Evolutionary conservation across 1,140 invertebrate genomes (phyloP), one percentile per base, ranked within the genome.

Genomic region (Oryzaephilus surinamensis): DNA sequence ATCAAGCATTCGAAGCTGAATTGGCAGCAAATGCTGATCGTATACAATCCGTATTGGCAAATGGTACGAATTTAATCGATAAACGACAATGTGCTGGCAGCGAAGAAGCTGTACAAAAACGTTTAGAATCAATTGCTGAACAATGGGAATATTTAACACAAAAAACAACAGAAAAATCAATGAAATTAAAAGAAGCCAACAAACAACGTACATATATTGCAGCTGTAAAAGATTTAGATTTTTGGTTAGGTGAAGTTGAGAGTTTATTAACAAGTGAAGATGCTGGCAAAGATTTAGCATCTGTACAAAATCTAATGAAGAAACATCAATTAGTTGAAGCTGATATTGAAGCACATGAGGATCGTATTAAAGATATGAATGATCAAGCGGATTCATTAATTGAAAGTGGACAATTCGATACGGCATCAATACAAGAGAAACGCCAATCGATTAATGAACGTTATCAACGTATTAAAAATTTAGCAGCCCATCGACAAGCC

Each of bases 241-340:
- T 99, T 67, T 99, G 97, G 97, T 77, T 99, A 17, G 95, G 93
- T 46, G 96, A 99, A 76, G 91, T 97, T 29, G 96, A 99, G 61
- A 94, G 91, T 65, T 72, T 99, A 26, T 65, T 99, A 46, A 94
- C 90, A 18, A 91, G 88, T 28, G 95, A 99, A 61, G 96, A 99
- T 69, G 87, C 91, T 46, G 95, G 96, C 30, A 98, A 98, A 64
- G 97, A 99, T 71, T 70, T 99, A 32, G 89, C 92, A 0, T 96
- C 93, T 0, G 95, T 99, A n/a, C 94, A 99, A 68, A 97, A 99
- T 68, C 68, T 99, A 21, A 88, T 96, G 73, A 99, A 99, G 72
- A 99, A 99, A 62, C 96, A 99, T 65, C 92, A 97, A 60, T 70
- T 99, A 16, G 86, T 99, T 10, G 94, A 99, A 62, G 93, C 94